Conservation (phyloP, 1,140 invertebrate genomes). For the Calephelis nemesis region DNA sequence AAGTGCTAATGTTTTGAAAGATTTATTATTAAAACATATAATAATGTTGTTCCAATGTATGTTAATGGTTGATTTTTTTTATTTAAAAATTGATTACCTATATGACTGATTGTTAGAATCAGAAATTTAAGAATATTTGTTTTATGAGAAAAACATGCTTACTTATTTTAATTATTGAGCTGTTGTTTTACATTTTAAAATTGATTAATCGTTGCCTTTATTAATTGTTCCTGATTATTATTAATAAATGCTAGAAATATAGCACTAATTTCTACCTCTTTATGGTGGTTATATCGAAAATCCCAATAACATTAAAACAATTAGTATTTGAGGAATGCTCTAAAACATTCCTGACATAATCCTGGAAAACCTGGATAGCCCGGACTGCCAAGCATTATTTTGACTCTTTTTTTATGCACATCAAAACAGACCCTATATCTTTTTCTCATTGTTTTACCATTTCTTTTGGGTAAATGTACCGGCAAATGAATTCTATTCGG, state of each 20-base stretch:
- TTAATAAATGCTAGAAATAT: constrained; percentile 15
- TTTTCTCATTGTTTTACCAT: constrained; percentile 18
- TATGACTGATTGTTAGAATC: too few relatives aligned
- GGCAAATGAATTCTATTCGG: constrained; percentile 13
- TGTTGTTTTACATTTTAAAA: constrained; percentile 19
- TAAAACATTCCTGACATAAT: constrained; percentile 17
- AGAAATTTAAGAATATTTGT: too few relatives aligned
- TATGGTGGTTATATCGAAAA: constrained; percentile 3
- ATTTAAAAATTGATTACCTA: too few relatives aligned
- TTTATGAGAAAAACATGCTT: too few relatives aligned
- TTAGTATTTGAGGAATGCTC: constrained; percentile 14
- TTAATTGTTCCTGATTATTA: constrained; percentile 11
- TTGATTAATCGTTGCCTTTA: constrained; percentile 11
- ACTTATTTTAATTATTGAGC: too few relatives aligned
- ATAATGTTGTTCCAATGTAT: too few relatives aligned
- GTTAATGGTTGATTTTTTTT: too few relatives aligned
- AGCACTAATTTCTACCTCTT: not conserved
- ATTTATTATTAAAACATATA: too few relatives aligned
- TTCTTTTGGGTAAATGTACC: constrained; percentile 18
- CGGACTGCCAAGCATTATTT: constrained; percentile 15
- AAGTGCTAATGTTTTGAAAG: too few relatives aligned
- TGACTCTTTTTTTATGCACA: constrained; percentile 19
- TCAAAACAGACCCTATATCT: constrained; percentile 19
- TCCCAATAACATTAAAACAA: constrained; percentile 10
- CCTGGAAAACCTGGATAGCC: constrained; percentile 12